Evolutionary conservation across 2,888 invertebrate species (phyloP).

Genomic region (Linnaemya vulpina): DNA sequence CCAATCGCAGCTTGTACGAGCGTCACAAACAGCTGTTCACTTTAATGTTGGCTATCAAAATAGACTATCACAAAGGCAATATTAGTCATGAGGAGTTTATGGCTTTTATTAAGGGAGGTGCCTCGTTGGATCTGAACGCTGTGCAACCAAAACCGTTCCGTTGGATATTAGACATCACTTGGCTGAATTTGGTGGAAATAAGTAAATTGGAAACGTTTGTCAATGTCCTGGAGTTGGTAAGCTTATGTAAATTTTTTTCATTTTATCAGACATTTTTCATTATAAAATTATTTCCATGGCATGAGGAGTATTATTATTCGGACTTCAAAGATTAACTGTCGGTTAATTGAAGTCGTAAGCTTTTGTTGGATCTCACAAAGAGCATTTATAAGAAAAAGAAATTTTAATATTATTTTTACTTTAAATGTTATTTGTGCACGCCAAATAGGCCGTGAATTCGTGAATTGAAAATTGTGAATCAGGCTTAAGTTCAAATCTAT

Average conservation of each 20-base stretch:
- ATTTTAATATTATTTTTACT: too few species aligned
- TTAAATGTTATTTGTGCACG: too few species aligned
- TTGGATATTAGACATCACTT: constrained; percentile 98
- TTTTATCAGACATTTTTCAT: too few species aligned
- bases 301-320: too few species aligned
- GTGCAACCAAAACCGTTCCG: constrained; percentile 95
- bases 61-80: constrained; percentile 91
- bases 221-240: constrained; percentile 90
- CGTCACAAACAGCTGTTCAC: constrained; percentile 96
- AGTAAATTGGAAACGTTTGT: constrained; percentile 91
- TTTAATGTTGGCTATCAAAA: constrained; percentile 96
- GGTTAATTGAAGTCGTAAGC: too few species aligned
- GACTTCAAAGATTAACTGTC: too few species aligned
- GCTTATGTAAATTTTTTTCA: constrained; percentile 60
- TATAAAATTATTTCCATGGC: too few species aligned
- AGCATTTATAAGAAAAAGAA: too few species aligned
- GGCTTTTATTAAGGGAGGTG: constrained; percentile 98
- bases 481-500: too few species aligned
- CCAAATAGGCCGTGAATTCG: too few species aligned
- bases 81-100: constrained; percentile 96
- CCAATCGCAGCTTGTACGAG: constrained; percentile 95
- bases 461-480: too few species aligned
- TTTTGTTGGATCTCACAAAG: too few species aligned
- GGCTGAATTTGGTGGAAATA: constrained; percentile 97
- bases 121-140: constrained; percentile 95